A percentile compares a stretch with the other conserved stretches of the same genome.
Evolutionary conservation across 2,113 vertebrate species (phyloP).

Genomic region (Erinaceus europaeus): DNA sequence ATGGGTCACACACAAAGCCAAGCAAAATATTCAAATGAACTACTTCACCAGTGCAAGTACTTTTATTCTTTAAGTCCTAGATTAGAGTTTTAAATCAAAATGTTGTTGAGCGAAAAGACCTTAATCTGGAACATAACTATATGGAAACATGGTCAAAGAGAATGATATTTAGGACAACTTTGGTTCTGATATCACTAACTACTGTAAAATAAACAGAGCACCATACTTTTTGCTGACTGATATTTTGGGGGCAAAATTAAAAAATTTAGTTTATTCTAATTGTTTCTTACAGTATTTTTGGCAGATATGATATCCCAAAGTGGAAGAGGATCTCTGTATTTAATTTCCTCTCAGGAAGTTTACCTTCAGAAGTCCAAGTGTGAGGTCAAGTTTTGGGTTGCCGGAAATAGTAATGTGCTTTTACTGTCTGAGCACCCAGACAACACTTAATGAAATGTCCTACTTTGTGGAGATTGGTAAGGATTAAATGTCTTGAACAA

Average conservation of each 20-base stretch:
- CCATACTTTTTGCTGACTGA: slow-evolving; percentile 5
- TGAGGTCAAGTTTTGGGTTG: slow-evolving; percentile 65
- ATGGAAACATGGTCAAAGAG: neutral
- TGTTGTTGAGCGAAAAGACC: neutral
- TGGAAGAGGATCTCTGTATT: slow-evolving; percentile 76
- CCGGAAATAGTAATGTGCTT: slow-evolving; percentile 61
- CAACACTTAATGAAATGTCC: slow-evolving; percentile 39
- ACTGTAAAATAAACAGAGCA: slow-evolving; percentile 6
- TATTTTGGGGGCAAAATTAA: slow-evolving; percentile 26
- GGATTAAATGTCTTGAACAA: slow-evolving; percentile 39
- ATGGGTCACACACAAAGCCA: too few species aligned
- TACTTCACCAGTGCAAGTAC: too few species aligned
- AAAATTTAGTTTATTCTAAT: slow-evolving; percentile 32
- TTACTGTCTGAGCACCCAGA: slow-evolving; percentile 66
- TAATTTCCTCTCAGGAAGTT: slow-evolving; percentile 82
- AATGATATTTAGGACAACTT: slow-evolving; percentile 6
- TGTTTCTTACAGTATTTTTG: slow-evolving; percentile 38
- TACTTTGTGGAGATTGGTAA: slow-evolving; percentile 24
- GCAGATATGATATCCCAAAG: neutral
- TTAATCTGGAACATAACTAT: slow-evolving; percentile 35
- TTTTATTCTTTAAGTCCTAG: slow-evolving; percentile 52
- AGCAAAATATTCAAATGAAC: too few species aligned
- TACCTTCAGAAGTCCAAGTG: slow-evolving; percentile 76
- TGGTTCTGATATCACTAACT: slow-evolving; percentile 45
- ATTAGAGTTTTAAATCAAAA: slow-evolving; percentile 33